Evolutionary conservation across 2,888 invertebrate genomes (phyloP).

Genomic region (Athripsodes cinereus): DNA sequence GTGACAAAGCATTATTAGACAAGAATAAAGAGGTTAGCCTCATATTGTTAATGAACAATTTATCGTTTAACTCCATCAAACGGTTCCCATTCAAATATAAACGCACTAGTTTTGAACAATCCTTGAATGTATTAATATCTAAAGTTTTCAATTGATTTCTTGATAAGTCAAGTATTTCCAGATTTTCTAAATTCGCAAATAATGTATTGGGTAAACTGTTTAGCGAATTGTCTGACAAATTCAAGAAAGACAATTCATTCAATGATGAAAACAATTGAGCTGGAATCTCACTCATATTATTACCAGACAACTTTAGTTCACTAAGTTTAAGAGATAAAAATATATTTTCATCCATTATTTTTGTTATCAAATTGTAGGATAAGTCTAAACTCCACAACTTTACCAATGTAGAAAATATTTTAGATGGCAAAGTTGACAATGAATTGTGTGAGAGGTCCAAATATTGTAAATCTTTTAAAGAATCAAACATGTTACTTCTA

Average conservation of each 20-base stretch:
- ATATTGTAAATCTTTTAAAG: neutral
- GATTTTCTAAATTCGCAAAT: neutral
- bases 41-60: neutral
- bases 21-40: neutral
- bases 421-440: neutral
- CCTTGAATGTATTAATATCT: neutral
- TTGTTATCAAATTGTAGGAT: neutral
- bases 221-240: neutral
- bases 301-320: neutral
- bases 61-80: neutral
- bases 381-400: neutral
- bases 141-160: neutral
- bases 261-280: neutral
- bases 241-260: neutral
- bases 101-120: neutral
- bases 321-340: no score
- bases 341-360: no score
- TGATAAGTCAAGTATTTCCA: slow-evolving; percentile 1
- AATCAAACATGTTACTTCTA: neutral
- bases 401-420: neutral
- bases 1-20: neutral
- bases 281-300: neutral
- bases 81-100: slow-evolving; percentile 3
- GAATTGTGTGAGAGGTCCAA: neutral
- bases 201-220: neutral